Percentiles rank a stretch among this genome's conserved stretches.
These are phyloP conservation scores for Leptinotarsa rubiginosa DNA, from an alignment of 2,888 invertebrate genomes.

Conservation along the genomic window DNA sequence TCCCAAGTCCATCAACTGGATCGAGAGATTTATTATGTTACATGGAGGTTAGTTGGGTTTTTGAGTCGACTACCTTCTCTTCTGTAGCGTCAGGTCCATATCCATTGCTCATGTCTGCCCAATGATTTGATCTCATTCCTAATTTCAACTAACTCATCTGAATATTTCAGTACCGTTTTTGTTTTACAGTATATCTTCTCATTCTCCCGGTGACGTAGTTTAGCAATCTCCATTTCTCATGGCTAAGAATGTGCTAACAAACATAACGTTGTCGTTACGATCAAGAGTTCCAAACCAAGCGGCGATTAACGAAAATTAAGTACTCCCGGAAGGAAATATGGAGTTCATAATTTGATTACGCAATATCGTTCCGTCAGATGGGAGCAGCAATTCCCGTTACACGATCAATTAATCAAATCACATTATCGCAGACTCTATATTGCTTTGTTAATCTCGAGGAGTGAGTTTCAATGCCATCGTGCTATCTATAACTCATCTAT, in stretches of 20 bases:
- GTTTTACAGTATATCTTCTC: no score
- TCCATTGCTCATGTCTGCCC: no score
- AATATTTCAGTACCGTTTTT: no score
- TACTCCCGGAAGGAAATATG: not conserved
- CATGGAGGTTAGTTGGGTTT: no score
- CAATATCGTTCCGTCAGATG: conserved; percentile 1
- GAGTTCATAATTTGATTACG: conserved; percentile 16
- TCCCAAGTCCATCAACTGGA: no score
- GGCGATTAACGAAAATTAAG: conserved; percentile 1
- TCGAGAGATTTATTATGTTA: no score
- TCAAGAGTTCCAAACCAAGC: not conserved
- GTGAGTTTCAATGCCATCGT: conserved; percentile 5
- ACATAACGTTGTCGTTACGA: not conserved
- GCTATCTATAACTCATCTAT: conserved; percentile 17
- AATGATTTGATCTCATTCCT: no score
- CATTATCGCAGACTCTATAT: conserved; percentile 15
- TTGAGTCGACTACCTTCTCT: no score
- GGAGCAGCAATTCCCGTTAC: conserved; percentile 11
- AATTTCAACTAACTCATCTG: no score
- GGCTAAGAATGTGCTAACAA: not conserved
- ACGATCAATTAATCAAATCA: conserved; percentile 16
- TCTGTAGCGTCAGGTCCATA: no score
- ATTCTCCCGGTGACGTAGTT: no score
- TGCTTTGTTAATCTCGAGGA: conserved; percentile 16
- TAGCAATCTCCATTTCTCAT: no score